Conservation (phyloP, 2,113 vertebrate species). For the Coptodon bakossiorum region DNA sequence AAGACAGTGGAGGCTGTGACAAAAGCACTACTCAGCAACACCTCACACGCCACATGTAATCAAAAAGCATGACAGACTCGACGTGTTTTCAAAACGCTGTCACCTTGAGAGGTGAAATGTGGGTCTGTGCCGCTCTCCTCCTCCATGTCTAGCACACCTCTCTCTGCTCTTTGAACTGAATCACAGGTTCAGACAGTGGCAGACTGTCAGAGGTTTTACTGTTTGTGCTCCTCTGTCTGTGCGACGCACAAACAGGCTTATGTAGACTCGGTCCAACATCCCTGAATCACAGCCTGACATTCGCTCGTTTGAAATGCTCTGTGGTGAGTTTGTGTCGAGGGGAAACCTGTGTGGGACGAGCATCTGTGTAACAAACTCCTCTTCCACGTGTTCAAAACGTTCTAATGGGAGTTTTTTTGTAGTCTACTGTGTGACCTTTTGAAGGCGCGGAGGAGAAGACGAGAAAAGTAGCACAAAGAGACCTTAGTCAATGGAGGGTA, state of each 20-base stretch:
- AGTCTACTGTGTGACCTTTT: slow-evolving; percentile 22
- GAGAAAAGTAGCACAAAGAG: neutral
- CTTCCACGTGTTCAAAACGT: neutral
- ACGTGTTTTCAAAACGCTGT: neutral
- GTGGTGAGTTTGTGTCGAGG: neutral
- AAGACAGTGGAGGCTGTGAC: neutral
- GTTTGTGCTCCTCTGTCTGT: neutral
- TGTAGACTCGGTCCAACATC: neutral
- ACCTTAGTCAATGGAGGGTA: slow-evolving; percentile 1
- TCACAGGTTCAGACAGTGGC: neutral
- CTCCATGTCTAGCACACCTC: neutral
- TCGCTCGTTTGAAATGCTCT: neutral
- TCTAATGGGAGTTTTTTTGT: neutral
- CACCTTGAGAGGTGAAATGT: slow-evolving; percentile 19
- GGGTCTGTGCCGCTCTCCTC: neutral
- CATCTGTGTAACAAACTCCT: neutral
- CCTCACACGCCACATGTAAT: neutral
- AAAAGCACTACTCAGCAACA: neutral
- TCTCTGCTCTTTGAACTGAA: neutral
- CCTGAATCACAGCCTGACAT: neutral
- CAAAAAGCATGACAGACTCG: neutral
- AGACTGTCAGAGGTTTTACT: neutral
- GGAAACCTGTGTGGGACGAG: neutral
- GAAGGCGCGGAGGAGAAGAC: neutral
- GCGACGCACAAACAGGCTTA: neutral